Base-by-base conservation (phyloP, 2,888 invertebrate genomes). In the Diarsia dahlii region DNA sequence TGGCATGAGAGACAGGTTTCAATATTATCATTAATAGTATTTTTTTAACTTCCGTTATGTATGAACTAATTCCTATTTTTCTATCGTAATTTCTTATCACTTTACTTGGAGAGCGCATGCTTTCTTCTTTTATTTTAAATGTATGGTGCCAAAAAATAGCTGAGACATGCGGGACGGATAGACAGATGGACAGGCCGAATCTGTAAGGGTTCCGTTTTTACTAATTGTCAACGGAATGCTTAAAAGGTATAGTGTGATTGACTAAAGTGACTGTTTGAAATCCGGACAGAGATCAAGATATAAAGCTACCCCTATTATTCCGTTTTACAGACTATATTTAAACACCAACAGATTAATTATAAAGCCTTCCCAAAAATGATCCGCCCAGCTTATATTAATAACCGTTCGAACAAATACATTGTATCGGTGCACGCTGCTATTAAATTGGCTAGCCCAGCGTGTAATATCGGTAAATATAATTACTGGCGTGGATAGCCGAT, bases 401-500 rank as follows among this genome's bases (percentile, higher is more conserved):
- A 39, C 20, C 46, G 39, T 45, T 65, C 20, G 15, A 63, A 48
- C 28, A 56, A 66, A 81, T 56, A 74, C 13, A 54, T 71, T 65
- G 69, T 75, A 13, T 46, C 60, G 34, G 48, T 50, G 64, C 67
- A 62, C 46, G 39, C 70, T 34, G 18, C 62, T 45, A 66, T 60
- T 79, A 63, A 74, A 83, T 72, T 79, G 54, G 13, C 34, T 69
- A 34, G 28, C 74, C 65, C 68, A 78, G 66, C 34, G 63, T 52
- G 69, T 54, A 66, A n/a, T 62, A 60, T 64, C 67, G 65, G 52
- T 65, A 23, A 76, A 80, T 74, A 72, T 79, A 83, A 76, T 85
- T 84, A 80, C 62, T 48, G 52, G 67, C 60, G 78, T 70, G 71
- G 63, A 68, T 70, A 73, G 39, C 63, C 23, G 34, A 45, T 20